Percentiles rank a stretch among this genome's conserved stretches.
Conservation (phyloP, 1,140 invertebrate species). For the Sesamia nonagrioides region DNA sequence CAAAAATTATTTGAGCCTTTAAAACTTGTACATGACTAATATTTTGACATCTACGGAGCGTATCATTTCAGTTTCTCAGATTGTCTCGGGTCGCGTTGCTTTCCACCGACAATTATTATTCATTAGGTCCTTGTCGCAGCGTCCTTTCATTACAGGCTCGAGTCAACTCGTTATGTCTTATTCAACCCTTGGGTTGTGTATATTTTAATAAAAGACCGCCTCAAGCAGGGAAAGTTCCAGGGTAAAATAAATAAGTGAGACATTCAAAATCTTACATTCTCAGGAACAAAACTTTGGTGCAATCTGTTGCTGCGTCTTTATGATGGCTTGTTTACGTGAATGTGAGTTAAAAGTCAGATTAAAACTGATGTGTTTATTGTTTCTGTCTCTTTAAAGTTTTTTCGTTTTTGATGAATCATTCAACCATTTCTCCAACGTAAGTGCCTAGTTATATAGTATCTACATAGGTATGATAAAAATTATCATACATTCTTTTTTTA, state of each 20-base stretch:
- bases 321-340: background rate
- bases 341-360: constrained; percentile 8
- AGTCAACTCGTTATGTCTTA: constrained; percentile 75
- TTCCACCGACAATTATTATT: constrained; percentile 73
- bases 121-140: constrained; percentile 67
- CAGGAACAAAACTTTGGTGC: constrained; percentile 23
- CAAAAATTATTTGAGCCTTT: too few species aligned
- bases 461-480: too few species aligned
- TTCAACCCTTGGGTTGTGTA: constrained; percentile 68
- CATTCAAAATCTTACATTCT: constrained; percentile 37
- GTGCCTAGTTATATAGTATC: too few species aligned
- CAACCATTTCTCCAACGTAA: background rate
- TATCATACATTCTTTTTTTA: too few species aligned
- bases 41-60: constrained; percentile 14
- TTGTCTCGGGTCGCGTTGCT: constrained; percentile 60
- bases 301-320: background rate
- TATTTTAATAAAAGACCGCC: constrained; percentile 70
- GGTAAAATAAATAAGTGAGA: constrained; percentile 34
- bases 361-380: background rate
- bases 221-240: constrained; percentile 42
- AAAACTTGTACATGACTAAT: background rate
- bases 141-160: constrained; percentile 68
- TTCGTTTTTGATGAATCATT: background rate
- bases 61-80: constrained; percentile 51
- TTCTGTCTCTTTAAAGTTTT: background rate